phyloP scores from a whole-genome alignment of 2,888 invertebrate genomes.

The Drosophila dives region DNA sequence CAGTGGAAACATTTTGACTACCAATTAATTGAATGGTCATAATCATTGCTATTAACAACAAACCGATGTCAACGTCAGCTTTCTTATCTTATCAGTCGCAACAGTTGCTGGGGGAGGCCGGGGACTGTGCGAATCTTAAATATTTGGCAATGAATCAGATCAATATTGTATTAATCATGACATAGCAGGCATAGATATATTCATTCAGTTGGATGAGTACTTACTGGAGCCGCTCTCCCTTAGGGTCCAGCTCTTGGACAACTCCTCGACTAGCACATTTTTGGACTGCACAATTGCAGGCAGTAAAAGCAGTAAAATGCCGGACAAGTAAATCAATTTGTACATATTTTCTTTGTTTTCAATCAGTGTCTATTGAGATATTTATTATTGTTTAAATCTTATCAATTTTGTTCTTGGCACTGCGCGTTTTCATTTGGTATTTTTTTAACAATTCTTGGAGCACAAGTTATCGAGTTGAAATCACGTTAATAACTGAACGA shows the following conservation, averaged over 20 bases:
- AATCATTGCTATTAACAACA: constrained; percentile 30
- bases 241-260: constrained; percentile 74
- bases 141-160: constrained; percentile 47
- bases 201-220: constrained; percentile 1
- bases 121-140: constrained; percentile 34
- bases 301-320: constrained; percentile 18
- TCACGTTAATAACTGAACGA: constrained; percentile 56
- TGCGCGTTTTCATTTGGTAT: neutral
- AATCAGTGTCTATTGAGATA: constrained; percentile 29
- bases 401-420: constrained; percentile 1
- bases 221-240: constrained; percentile 76
- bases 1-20: constrained; percentile 48
- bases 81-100: constrained; percentile 58
- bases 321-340: constrained; percentile 13
- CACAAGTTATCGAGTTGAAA: constrained; percentile 41
- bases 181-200: neutral
- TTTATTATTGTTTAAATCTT: constrained; percentile 24
- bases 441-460: constrained; percentile 9
- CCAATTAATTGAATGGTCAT: constrained; percentile 67
- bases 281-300: constrained; percentile 32
- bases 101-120: constrained; percentile 31
- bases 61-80: constrained; percentile 42
- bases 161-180: constrained; percentile 18
- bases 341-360: constrained; percentile 42
- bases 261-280: constrained; percentile 66